Conservation (phyloP, 2,113 vertebrate species). For the Holacanthus passer region DNA sequence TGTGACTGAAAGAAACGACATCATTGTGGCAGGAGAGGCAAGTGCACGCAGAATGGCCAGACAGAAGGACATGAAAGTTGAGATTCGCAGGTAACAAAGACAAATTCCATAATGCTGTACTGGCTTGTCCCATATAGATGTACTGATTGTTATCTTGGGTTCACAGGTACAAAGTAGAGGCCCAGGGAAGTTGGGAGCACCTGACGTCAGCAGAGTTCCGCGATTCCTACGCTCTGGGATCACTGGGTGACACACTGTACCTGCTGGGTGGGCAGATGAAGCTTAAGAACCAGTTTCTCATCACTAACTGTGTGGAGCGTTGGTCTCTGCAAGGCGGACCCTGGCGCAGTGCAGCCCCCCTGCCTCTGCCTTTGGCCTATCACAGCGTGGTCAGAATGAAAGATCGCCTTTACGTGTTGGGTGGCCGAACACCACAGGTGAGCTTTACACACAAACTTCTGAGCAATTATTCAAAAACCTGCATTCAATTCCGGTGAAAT, state of each 20-base stretch:
- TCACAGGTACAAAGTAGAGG: slow-evolving; percentile 90
- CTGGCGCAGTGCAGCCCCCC: slow-evolving; percentile 90
- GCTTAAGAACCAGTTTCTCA: slow-evolving; percentile 91
- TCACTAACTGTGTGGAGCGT: slow-evolving; percentile 94
- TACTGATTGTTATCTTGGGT: slow-evolving; percentile 36
- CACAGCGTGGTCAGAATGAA: slow-evolving; percentile 88
- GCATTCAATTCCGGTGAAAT: not conserved
- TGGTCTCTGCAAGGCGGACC: slow-evolving; percentile 89
- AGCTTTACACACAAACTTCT: not conserved
- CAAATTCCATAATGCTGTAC: not conserved
- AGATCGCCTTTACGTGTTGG: slow-evolving; percentile 91
- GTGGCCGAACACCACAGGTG: slow-evolving; percentile 97
- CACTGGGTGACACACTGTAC: slow-evolving; percentile 88
- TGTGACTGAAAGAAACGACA: slow-evolving; percentile 91
- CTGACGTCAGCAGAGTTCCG: slow-evolving; percentile 91
- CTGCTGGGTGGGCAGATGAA: slow-evolving; percentile 96
- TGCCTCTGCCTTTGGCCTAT: slow-evolving; percentile 92
- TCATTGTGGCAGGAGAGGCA: slow-evolving; percentile 94
- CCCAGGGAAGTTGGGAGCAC: slow-evolving; percentile 92
- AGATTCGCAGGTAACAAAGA: slow-evolving; percentile 91
- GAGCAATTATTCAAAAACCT: not conserved
- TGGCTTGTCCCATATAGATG: not conserved
- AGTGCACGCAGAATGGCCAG: slow-evolving; percentile 88
- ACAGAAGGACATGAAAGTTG: slow-evolving; percentile 89
- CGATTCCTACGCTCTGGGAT: slow-evolving; percentile 92